phyloP scores from a whole-genome alignment of 2,113 vertebrate genomes.

The Excalfactoria chinensis region DNA sequence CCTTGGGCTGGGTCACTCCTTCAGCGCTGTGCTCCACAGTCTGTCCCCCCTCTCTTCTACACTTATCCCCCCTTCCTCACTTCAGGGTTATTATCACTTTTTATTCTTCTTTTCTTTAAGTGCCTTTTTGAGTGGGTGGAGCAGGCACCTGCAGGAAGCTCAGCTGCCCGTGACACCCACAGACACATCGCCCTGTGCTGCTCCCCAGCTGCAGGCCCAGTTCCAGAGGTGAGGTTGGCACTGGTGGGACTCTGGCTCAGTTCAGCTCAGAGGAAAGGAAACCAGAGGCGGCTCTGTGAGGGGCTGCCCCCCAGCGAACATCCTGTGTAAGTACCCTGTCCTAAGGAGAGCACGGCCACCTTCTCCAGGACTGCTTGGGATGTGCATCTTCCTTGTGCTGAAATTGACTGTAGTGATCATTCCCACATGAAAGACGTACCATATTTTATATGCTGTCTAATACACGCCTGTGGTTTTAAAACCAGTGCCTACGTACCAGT shows the following conservation, averaged over 20 bases:
- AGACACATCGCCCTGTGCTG: not conserved
- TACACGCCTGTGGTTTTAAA: conserved; percentile 20
- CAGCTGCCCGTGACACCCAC: not conserved
- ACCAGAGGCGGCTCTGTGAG: conserved; percentile 4
- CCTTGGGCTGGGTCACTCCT: not conserved
- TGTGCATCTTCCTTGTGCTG: not conserved
- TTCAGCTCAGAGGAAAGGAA: not conserved
- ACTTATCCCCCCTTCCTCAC: not conserved
- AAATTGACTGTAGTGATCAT: not conserved
- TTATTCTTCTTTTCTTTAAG: conserved; percentile 36
- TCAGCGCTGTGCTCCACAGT: not conserved
- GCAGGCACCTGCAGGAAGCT: conserved; percentile 7
- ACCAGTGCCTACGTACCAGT: conserved; percentile 21
- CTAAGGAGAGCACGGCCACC: not conserved
- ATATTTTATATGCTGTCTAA: not conserved
- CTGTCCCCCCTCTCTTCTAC: not conserved
- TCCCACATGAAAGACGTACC: conserved; percentile 11
- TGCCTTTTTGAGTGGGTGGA: conserved; percentile 43
- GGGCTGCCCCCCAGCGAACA: not conserved
- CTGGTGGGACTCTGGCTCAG: not conserved
- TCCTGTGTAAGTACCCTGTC: not conserved
- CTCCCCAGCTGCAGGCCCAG: not conserved
- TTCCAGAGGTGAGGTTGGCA: not conserved
- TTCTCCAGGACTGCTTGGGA: not conserved
- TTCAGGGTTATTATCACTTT: not conserved